phyloP scores from a whole-genome alignment of 37 sponge, comb jelly and placozoan genomes.

The Oopsacas minuta region DNA sequence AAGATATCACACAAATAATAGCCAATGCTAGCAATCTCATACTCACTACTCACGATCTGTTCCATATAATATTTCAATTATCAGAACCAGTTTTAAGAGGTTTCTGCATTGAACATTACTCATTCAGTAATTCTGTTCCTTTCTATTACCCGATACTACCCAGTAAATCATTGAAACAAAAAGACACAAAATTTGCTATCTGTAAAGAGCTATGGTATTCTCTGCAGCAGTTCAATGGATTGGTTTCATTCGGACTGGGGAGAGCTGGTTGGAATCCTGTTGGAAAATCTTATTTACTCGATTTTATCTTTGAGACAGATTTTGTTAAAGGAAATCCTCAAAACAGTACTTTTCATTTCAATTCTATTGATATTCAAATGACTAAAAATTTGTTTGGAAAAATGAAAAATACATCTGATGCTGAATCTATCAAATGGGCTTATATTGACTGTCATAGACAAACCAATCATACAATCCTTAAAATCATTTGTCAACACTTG shows the following conservation, averaged over 20 bases:
- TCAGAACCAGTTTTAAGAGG: not conserved
- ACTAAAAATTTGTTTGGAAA: not conserved
- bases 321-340: not conserved
- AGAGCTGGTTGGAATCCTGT: not conserved
- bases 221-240: not conserved
- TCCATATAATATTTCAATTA: not conserved
- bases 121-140: not conserved
- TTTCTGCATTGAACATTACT: not conserved
- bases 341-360: not conserved
- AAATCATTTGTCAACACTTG: not conserved
- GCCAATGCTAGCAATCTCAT: not conserved
- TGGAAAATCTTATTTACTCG: not conserved
- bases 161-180: too few relatives aligned
- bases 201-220: not conserved
- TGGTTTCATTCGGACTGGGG: not conserved
- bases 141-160: not conserved
- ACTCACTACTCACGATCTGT: not conserved
- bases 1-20: not conserved
- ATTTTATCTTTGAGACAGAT: not conserved
- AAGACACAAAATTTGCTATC: not conserved
- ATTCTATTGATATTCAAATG: not conserved
- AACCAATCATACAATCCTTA: not conserved
- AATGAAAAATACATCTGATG: not conserved
- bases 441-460: not conserved
- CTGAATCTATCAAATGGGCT: not conserved